Evolutionary conservation across 1,140 invertebrate species (phyloP), one percentile per base, ranked within the genome.

Genomic region (Magallana gigas): DNA sequence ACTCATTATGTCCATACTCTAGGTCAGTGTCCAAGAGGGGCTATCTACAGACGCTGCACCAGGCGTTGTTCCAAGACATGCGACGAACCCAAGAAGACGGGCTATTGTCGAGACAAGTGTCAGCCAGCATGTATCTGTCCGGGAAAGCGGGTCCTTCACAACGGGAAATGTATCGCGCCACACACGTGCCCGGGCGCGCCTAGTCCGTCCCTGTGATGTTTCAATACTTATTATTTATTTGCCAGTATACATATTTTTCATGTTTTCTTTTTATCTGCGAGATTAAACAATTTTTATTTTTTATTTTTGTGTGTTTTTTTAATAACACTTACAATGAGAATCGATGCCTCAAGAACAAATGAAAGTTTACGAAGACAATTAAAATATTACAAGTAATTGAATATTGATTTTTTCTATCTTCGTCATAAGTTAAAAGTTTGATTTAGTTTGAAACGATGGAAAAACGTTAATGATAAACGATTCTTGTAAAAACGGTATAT

Each of bases 71-170:
- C 90, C 5, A 88, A 90, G 68, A 94, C 94, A 0, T 95, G 94
- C 88, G 88, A 88, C 64, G 93, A 93, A 84, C 88, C 89, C 81
- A 91, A 92, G 88, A 88, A 87, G 18, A 87, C 88, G 8, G 89
- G 88, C 56, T 83, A 89, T 0, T 92, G 92, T 76, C 90, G 92
- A 80, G 92, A 92, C 18, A 90, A 89, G 16, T 95, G 94, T 83
- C 85, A 91, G n/a, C 88, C 92, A 0, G 94, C 93, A 12, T 95
- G 94, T 86, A 88, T 93, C 68, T 95, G 94, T 88, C 90, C 89
- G 3, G 85, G 88, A 16, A 93, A 92, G n/a, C 87, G 91, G 12
- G 94, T 94, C 1, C 92, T 93, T 84, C 93, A 94, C 68, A 91
- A 93, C 18, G 92, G 93, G 59, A 90, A 88, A 82, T 95, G 94